These are phyloP conservation scores for Clupea harengus DNA, from an alignment of 2,113 vertebrate genomes.

Conservation along the genomic window DNA sequence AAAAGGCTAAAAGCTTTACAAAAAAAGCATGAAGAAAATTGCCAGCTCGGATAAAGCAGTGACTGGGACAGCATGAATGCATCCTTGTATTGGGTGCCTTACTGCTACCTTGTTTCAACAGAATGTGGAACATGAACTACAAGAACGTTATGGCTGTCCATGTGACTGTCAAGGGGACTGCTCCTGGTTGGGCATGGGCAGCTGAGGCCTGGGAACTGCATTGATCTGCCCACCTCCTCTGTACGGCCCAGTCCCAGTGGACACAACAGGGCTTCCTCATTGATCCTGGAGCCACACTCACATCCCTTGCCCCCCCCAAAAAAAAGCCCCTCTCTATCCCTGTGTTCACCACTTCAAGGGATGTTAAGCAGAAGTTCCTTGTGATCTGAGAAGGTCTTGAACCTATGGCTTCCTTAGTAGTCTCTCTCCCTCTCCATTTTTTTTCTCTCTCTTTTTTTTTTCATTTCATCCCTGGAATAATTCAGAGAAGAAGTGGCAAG, in stretches of 20 bases:
- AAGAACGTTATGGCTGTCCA: neutral
- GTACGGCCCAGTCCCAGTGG: conserved; percentile 57
- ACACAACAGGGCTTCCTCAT: conserved; percentile 64
- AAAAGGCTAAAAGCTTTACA: conserved; percentile 16
- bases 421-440: conserved; percentile 57
- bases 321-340: conserved; percentile 61
- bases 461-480: conserved; percentile 65
- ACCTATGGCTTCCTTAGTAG: conserved; percentile 62
- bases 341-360: conserved; percentile 69
- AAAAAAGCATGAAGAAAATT: neutral
- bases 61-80: neutral
- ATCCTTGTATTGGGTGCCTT: neutral
- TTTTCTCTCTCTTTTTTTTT: conserved; percentile 48
- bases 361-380: conserved; percentile 76
- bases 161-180: conserved; percentile 35
- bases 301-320: conserved; percentile 42
- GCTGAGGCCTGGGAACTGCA: conserved; percentile 68
- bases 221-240: conserved; percentile 68
- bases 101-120: neutral
- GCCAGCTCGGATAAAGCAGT: neutral
- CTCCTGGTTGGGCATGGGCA: conserved; percentile 60
- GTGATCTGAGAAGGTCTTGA: conserved; percentile 75
- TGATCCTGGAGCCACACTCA: conserved; percentile 67
- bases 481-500: conserved; percentile 69
- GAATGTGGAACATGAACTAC: neutral